These are phyloP conservation scores for Epinephelus coioides DNA, from an alignment of 2,797 vertebrate genomes.

Conservation along the genomic window DNA sequence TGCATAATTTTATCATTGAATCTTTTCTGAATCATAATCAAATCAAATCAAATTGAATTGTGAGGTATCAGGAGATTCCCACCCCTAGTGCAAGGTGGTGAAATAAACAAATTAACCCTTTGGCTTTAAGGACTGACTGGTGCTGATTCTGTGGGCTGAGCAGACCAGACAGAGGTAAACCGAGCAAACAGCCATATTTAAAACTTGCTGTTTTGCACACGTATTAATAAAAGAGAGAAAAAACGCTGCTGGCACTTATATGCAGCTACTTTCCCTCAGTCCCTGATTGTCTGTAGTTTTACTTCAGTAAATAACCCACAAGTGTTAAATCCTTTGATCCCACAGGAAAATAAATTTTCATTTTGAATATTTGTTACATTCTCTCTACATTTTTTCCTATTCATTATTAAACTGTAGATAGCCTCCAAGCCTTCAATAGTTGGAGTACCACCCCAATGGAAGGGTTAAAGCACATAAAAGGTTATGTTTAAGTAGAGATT, in stretches of 20 bases:
- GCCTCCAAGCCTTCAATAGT: no score
- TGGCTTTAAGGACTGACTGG: slow-evolving; percentile 48
- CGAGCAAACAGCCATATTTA: slow-evolving; percentile 25
- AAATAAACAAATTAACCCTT: slow-evolving; percentile 53
- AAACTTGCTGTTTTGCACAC: slow-evolving; percentile 28
- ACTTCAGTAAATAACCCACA: slow-evolving; percentile 11
- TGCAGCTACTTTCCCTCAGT: background rate
- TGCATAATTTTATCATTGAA: no score
- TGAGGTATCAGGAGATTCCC: no score
- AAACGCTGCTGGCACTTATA: slow-evolving; percentile 13
- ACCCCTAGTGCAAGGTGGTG: slow-evolving; percentile 1
- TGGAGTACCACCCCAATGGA: no score
- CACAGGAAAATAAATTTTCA: background rate
- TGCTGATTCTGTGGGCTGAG: slow-evolving; percentile 31
- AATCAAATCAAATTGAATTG: no score
- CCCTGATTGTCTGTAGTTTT: slow-evolving; percentile 16
- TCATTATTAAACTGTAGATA: no score
- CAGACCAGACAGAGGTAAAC: slow-evolving; percentile 28
- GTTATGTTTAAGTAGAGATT: no score
- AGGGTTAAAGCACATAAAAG: no score
- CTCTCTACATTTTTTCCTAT: no score
- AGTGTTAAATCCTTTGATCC: background rate
- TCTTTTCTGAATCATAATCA: no score
- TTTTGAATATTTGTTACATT: no score
- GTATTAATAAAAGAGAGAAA: slow-evolving; percentile 29